Evolutionary conservation across 2,113 vertebrate genomes (phyloP).

Genomic region (Onychostoma macrolepis): DNA sequence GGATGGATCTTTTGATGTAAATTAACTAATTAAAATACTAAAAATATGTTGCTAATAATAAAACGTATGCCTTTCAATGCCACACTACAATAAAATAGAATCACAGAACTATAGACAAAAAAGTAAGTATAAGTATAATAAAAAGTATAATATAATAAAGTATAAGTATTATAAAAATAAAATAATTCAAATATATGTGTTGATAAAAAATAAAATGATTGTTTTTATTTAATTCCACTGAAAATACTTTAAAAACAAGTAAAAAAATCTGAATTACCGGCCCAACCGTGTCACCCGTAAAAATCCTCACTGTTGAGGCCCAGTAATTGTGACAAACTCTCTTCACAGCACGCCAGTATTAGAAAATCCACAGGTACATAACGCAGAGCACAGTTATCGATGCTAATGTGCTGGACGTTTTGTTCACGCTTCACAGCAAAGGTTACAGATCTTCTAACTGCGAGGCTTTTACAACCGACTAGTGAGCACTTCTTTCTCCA

Average conservation of each 20-base stretch:
- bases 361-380: slow-evolving; percentile 37
- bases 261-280: slow-evolving; percentile 6
- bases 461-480: slow-evolving; percentile 62
- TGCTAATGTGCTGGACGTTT: slow-evolving; percentile 62
- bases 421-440: slow-evolving; percentile 68
- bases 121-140: not conserved
- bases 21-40: too few relatives aligned
- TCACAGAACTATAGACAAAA: not conserved
- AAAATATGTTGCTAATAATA: not conserved
- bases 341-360: not conserved
- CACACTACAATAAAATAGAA: not conserved
- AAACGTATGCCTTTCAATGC: too few relatives aligned
- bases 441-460: slow-evolving; percentile 69
- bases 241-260: not conserved
- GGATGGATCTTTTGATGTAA: too few relatives aligned
- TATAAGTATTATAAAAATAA: not conserved
- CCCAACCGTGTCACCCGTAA: slow-evolving; percentile 1
- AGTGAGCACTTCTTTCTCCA: slow-evolving; percentile 70
- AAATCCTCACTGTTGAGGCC: not conserved
- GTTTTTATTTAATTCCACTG: not conserved
- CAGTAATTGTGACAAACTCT: slow-evolving; percentile 14
- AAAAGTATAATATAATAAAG: not conserved
- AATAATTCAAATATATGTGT: not conserved
- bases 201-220: not conserved
- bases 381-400: slow-evolving; percentile 44